Evolutionary conservation across 2,888 invertebrate species (phyloP), one percentile per base, ranked within the genome.

Genomic region (Empis livida): DNA sequence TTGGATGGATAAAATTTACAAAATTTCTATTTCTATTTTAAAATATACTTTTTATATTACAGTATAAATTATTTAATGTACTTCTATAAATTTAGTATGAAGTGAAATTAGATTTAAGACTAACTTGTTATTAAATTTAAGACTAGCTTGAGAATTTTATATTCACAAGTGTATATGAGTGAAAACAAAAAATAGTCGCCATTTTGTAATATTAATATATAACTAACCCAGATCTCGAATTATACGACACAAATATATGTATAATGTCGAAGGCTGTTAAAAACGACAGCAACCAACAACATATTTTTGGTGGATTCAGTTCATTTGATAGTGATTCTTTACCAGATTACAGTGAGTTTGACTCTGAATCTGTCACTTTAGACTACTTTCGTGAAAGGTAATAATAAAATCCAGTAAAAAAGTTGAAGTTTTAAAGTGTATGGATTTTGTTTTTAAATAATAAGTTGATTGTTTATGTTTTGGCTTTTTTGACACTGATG

Each of bases 311-410:
- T 55, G 72, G 73, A 56, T 71, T 73, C 58, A 71, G 71, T 60
- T 63, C 64, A 47, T 74, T 74, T 55, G 74, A 73, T 57, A 70
- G 69, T 51, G 74, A 74, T 57, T 73, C 73, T 37, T 58, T 74
- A 53, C 71, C 73, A 43, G 73, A 73, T 61, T 74, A 72, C 55
- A 73, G 72, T 52, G 74, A 74, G 65, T 74, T 74, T 59, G 74
- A 74, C 65, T 70, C 73, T 35, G 71, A 72, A 58, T 71, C 71
- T 48, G 68, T 73, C 47, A 68, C 71, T 51, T 64, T 71, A 62
- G 72, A 72, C 55, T 73, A 71, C 58, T 68, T 68, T 56, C 67
- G 65, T 55, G 72, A 73, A 63, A 73, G 72, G 73, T 73, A 70
- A 13, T n/a, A 13, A 20, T 3, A 27, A 27, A 27, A 27, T 8